These are phyloP conservation scores for Bombus impatiens DNA, from an alignment of 1,140 invertebrate genomes.

Conservation along the genomic window DNA sequence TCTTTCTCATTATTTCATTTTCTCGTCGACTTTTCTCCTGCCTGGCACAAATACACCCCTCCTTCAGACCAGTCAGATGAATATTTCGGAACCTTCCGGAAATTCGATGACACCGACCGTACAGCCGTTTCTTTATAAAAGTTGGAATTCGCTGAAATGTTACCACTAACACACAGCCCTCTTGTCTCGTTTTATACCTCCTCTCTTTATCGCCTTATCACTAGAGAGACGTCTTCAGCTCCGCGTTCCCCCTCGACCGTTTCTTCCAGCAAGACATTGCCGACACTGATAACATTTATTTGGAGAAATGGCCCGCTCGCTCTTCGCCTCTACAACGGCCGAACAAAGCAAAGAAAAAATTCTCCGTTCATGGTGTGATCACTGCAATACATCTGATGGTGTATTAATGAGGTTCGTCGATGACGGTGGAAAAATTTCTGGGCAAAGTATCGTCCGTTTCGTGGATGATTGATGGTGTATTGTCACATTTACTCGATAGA, in stretches of 20 bases:
- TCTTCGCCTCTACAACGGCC: slow-evolving; percentile 20
- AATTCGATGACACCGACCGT: slow-evolving; percentile 58
- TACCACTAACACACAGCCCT: slow-evolving; percentile 58
- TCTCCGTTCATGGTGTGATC: background rate
- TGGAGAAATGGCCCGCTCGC: slow-evolving; percentile 48
- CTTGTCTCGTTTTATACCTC: slow-evolving; percentile 68
- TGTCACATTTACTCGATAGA: background rate
- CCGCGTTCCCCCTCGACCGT: slow-evolving; percentile 1
- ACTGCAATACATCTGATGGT: background rate
- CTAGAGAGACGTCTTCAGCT: slow-evolving; percentile 63
- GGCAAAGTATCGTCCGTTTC: background rate
- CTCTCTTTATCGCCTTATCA: slow-evolving; percentile 71
- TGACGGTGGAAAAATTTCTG: background rate
- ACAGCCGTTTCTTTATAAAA: slow-evolving; percentile 59
- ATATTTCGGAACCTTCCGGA: slow-evolving; percentile 60
- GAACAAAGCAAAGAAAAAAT: slow-evolving; percentile 60
- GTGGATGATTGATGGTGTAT: background rate
- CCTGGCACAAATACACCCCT: slow-evolving; percentile 36
- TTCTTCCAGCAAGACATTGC: slow-evolving; percentile 60
- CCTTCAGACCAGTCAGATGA: slow-evolving; percentile 42
- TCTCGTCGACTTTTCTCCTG: slow-evolving; percentile 14
- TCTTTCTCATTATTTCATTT: slow-evolving; percentile 10
- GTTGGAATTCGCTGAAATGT: slow-evolving; percentile 53
- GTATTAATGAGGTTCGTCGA: slow-evolving; percentile 27
- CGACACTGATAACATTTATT: slow-evolving; percentile 70